phyloP scores from a whole-genome alignment of 2,888 invertebrate genomes.

The Atethmia centrago region DNA sequence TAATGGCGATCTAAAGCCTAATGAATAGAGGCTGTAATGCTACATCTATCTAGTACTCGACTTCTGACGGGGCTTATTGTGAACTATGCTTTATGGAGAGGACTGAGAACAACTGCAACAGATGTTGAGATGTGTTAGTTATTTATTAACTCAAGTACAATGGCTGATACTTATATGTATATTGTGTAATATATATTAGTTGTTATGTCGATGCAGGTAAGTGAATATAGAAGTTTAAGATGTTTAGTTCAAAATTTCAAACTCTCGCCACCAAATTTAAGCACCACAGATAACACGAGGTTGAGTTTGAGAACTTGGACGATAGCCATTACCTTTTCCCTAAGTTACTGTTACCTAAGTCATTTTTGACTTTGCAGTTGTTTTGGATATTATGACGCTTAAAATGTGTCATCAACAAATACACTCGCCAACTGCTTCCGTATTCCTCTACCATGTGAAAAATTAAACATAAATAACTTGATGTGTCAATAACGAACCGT shows the following conservation, averaged over 20 bases:
- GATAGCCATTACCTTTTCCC: neutral
- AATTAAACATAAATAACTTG: constrained; percentile 20
- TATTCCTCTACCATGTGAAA: constrained; percentile 6
- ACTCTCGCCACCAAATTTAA: neutral
- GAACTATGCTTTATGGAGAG: neutral
- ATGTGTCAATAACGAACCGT: constrained; percentile 26
- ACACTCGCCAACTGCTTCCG: neutral
- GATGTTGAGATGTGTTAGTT: constrained; percentile 30
- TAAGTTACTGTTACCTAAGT: neutral
- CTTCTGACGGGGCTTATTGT: constrained; percentile 16
- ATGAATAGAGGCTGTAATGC: constrained; percentile 28
- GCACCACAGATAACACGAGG: constrained; percentile 2
- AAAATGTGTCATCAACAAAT: neutral
- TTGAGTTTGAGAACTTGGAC: neutral
- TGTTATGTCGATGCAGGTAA: neutral
- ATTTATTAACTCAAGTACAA: constrained; percentile 40
- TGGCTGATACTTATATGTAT: neutral
- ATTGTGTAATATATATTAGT: neutral
- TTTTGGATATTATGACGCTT: neutral
- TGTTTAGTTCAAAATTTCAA: neutral
- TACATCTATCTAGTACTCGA: constrained; percentile 7
- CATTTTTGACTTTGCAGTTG: neutral
- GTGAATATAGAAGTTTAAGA: neutral
- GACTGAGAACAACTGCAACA: constrained; percentile 16
- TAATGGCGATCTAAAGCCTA: constrained; percentile 27